Percentiles rank a stretch among this genome's conserved stretches.
Evolutionary conservation across 2,797 vertebrate species (phyloP).

Genomic region (Oceanodroma leucorhoa): DNA sequence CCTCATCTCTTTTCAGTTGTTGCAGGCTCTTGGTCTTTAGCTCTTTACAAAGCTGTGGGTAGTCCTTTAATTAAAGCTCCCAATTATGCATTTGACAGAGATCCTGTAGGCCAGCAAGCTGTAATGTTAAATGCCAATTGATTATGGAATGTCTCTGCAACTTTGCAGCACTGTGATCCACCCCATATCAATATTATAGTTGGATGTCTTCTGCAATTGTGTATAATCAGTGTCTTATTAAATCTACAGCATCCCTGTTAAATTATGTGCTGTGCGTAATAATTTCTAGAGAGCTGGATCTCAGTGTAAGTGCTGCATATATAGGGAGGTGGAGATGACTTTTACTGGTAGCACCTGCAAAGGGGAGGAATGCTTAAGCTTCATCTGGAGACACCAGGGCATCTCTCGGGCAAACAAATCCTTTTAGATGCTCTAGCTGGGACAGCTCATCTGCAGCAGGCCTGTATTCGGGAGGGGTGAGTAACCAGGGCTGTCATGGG

Average conservation of each 20-base stretch:
- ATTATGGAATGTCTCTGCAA: not conserved
- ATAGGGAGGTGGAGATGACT: not conserved
- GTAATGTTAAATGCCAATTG: not conserved
- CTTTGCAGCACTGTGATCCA: not conserved
- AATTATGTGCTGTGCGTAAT: not conserved
- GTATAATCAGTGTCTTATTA: not conserved
- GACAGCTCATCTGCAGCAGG: not conserved
- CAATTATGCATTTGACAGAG: not conserved
- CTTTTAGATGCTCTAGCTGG: not conserved
- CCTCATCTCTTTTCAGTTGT: not conserved
- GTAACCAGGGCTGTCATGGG: not conserved
- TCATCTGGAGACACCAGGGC: not conserved
- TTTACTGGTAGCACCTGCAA: not conserved
- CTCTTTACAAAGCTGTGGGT: not conserved
- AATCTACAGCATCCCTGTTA: not conserved
- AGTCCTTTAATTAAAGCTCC: conserved; percentile 2
- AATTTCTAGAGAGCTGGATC: not conserved
- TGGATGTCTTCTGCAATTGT: not conserved
- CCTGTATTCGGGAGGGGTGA: not conserved
- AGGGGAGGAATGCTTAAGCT: not conserved
- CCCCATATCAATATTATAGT: not conserved
- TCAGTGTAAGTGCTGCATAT: not conserved
- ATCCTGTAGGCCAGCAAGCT: not conserved
- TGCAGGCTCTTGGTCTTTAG: not conserved
- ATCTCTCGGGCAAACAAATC: not conserved